Evolutionary conservation across 2,888 invertebrate genomes (phyloP).

Genomic region (Pseudolycoriella hygida): DNA sequence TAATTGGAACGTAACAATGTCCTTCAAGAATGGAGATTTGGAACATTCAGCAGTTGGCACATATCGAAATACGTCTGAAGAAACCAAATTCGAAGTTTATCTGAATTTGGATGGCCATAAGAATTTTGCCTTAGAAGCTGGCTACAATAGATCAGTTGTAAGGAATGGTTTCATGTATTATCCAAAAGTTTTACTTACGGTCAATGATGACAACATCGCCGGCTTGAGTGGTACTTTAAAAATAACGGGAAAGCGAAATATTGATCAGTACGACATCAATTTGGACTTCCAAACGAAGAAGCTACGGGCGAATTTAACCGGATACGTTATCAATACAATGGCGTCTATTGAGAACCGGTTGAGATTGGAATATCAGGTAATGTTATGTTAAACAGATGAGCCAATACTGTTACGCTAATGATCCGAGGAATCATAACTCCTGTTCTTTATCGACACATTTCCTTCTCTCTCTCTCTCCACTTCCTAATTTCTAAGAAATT

Average conservation of each 20-base stretch:
- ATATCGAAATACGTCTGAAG: conserved; percentile 48
- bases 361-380: conserved; percentile 36
- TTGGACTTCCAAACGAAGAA: conserved; percentile 63
- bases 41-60: conserved; percentile 47
- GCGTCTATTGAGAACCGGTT: conserved; percentile 23
- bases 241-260: conserved; percentile 44
- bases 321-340: conserved; percentile 41
- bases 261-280: conserved; percentile 59
- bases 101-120: conserved; percentile 51
- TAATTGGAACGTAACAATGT: conserved; percentile 40
- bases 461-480: no score
- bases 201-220: conserved; percentile 54
- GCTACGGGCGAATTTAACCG: conserved; percentile 50
- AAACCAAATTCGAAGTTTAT: conserved; percentile 49
- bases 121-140: conserved; percentile 29
- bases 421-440: no score
- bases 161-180: conserved; percentile 47
- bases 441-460: no score
- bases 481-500: no score
- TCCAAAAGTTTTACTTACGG: conserved; percentile 51
- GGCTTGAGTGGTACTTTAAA: conserved; percentile 42
- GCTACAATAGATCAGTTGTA: conserved; percentile 21
- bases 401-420: no score
- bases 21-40: conserved; percentile 38
- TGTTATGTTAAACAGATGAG: conserved; percentile 30